These are phyloP conservation scores for Zosterops lateralis DNA, from an alignment of 2,113 vertebrate species.

Conservation along the genomic window DNA sequence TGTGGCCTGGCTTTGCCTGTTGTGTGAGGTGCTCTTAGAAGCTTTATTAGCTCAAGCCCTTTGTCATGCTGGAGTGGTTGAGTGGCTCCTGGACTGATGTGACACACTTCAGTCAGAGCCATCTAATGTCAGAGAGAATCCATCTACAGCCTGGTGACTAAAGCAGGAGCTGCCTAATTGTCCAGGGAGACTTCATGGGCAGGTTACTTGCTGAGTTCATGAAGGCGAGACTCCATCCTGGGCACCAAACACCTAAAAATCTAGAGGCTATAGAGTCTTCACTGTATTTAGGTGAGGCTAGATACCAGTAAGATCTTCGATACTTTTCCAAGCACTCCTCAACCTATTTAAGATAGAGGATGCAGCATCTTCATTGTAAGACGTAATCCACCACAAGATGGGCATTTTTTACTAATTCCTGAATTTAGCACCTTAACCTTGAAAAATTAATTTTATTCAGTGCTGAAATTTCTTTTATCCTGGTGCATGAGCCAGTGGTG, in stretches of 20 bases:
- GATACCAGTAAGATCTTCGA: neutral
- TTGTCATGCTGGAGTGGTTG: neutral
- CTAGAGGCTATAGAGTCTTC: neutral
- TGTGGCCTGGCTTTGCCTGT: neutral
- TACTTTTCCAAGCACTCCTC: neutral
- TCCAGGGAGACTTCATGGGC: neutral
- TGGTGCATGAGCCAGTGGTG: neutral
- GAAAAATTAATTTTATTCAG: neutral
- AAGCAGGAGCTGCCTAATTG: neutral
- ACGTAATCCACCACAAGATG: neutral
- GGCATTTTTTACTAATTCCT: neutral
- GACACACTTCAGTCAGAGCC: neutral
- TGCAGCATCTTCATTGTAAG: neutral
- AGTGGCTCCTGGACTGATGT: neutral
- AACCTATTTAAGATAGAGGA: neutral
- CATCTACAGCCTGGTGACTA: neutral
- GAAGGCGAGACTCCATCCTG: neutral
- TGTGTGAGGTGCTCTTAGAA: neutral
- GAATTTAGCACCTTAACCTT: neutral
- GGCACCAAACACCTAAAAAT: neutral
- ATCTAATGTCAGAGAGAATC: accelerated
- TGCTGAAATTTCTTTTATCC: neutral
- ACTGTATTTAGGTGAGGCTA: neutral
- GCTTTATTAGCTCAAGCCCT: neutral
- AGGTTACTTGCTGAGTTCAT: neutral